Base-by-base conservation (phyloP, 2,888 invertebrate genomes). In the Thymelicus lineola region DNA sequence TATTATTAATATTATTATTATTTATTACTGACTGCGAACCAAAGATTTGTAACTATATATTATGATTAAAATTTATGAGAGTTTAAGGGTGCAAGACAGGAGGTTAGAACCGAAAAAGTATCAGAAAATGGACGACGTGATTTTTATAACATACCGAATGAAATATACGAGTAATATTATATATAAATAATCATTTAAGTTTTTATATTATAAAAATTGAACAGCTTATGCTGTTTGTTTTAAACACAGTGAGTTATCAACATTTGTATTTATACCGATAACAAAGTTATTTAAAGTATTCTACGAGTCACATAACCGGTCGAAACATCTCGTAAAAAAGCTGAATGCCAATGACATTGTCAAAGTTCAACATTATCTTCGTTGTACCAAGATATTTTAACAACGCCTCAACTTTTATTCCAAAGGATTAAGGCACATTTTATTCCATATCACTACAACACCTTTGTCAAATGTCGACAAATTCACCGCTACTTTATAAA, bases 291-390 rank as follows among this genome's bases (percentile, higher is more conserved):
- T 58, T 64, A 35, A 57, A 63, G 48, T 50, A 45, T 7, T 35
- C 7, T 6, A 17, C 10, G 12, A 45, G 62, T 57, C 58, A 64
- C 58, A 59, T 50, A 50, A 69, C 57, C 50, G 69, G 20, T 50
- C 62, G 59, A 59, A 69, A 59, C 63, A 69, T 42, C 48, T 69
- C 69, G 50, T 64, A 64, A 69, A 64, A 69, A 58, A 59, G 50
- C 42, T 50, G 35, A 69, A 69, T 50, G 59, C 42, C 46, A 57
- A 58, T 59, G 58, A 59, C 58, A 64, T 64, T 69, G 63, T n/a
- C 63, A 64, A 59, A 69, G 69, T 69, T 69, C 63, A 69, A 28
- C 38, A 38, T 50, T 50, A 59, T 35, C 28, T 42, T 58, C n/a
- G 45, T 6, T 5, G n/a, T 9, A 12, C 38, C 57, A 69, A 63